phyloP scores from a whole-genome alignment of 2,797 vertebrate species.

The Glyptemys insculpta region DNA sequence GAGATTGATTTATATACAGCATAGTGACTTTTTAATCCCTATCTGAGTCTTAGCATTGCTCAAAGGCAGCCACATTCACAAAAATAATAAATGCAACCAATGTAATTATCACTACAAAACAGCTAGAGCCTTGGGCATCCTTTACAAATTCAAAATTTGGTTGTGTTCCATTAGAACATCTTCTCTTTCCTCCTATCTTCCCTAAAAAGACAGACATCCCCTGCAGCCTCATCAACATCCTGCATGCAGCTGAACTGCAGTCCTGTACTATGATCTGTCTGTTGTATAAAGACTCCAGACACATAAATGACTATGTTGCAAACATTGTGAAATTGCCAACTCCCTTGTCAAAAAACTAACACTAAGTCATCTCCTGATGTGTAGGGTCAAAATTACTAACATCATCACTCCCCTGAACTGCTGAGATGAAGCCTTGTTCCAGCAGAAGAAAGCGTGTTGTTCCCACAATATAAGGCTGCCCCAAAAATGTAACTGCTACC shows the following conservation, averaged over 20 bases:
- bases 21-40: constrained; percentile 7
- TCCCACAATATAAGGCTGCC: constrained; percentile 31
- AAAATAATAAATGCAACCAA: background rate
- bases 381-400: constrained; percentile 47
- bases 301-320: background rate
- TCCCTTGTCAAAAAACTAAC: constrained; percentile 6
- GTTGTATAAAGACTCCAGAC: background rate
- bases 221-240: constrained; percentile 58
- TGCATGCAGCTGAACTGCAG: constrained; percentile 13
- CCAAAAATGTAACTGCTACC: constrained; percentile 30
- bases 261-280: background rate
- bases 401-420: background rate
- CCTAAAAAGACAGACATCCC: constrained; percentile 40
- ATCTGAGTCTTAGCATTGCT: background rate
- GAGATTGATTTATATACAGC: background rate
- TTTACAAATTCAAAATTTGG: constrained; percentile 7
- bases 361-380: constrained; percentile 29
- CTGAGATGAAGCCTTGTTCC: constrained; percentile 44
- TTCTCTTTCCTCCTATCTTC: constrained; percentile 15
- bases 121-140: background rate
- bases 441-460: constrained; percentile 5
- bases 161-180: background rate
- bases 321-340: background rate
- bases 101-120: background rate
- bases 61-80: background rate